Percentiles rank a stretch among this genome's conserved stretches.
phyloP scores from a whole-genome alignment of 2,797 vertebrate genomes.

The Acestrorhynchus altus region DNA sequence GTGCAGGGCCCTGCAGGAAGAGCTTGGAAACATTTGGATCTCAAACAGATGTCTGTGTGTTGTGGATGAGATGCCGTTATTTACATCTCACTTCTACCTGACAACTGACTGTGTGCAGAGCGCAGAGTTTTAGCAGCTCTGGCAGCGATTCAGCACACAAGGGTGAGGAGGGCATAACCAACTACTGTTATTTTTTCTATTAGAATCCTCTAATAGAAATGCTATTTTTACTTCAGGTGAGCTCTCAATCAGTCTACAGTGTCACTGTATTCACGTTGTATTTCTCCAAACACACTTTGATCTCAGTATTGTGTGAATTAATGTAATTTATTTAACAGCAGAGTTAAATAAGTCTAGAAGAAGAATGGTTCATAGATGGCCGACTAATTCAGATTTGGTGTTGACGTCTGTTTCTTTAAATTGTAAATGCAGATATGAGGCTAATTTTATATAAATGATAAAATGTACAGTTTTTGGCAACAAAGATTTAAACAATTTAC shows the following conservation, averaged over 20 bases:
- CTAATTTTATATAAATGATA: too few relatives aligned
- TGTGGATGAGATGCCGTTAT: conserved; percentile 28
- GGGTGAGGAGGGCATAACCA: conserved; percentile 37
- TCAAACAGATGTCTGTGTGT: conserved; percentile 7
- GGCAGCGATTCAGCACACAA: conserved; percentile 33
- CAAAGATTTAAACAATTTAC: too few relatives aligned
- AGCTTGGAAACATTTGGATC: conserved; percentile 11
- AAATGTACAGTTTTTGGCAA: too few relatives aligned
- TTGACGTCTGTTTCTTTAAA: too few relatives aligned
- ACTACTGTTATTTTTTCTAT: conserved; percentile 37
- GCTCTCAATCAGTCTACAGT: conserved; percentile 21
- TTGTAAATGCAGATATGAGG: too few relatives aligned
- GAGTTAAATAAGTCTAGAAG: too few relatives aligned
- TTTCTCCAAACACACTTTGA: conserved; percentile 1
- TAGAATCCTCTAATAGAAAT: conserved; percentile 41
- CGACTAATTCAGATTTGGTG: too few relatives aligned
- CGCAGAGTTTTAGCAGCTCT: conserved; percentile 46
- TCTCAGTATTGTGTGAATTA: background rate
- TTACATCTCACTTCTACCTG: conserved; percentile 22
- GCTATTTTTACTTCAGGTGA: conserved; percentile 13
- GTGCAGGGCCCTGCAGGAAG: conserved; percentile 17
- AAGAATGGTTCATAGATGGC: background rate
- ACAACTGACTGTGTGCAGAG: conserved; percentile 29
- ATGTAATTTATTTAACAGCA: background rate
- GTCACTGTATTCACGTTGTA: conserved; percentile 7